These are phyloP conservation scores for Leptobrachium leishanense DNA, from an alignment of 2,113 vertebrate genomes.

Conservation along the genomic window DNA sequence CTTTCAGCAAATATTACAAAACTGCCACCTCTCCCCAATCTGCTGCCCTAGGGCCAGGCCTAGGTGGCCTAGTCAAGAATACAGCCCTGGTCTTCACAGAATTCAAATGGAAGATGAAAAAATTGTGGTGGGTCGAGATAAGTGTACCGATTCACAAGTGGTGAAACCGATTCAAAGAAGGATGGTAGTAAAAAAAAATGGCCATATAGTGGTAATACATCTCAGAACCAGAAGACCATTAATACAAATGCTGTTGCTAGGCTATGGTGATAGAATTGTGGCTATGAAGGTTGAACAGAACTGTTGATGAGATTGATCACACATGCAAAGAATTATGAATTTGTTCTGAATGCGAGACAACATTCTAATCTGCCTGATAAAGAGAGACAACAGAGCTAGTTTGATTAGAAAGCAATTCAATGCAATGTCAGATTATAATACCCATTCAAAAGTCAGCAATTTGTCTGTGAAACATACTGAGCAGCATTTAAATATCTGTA, in stretches of 20 bases:
- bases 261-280: neutral
- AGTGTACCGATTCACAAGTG: too few species aligned
- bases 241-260: neutral
- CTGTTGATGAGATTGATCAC: conserved; percentile 2
- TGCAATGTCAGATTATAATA: conserved; percentile 44
- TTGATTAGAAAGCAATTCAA: conserved; percentile 34
- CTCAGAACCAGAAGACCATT: too few species aligned
- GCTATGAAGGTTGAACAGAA: neutral
- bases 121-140: too few species aligned
- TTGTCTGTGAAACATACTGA: conserved; percentile 36
- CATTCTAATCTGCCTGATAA: conserved; percentile 41
- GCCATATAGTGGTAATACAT: too few species aligned
- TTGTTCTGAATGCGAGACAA: conserved; percentile 16
- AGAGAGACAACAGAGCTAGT: conserved; percentile 41
- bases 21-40: too few species aligned
- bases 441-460: conserved; percentile 37
- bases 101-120: too few species aligned
- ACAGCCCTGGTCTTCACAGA: too few species aligned
- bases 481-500: conserved; percentile 29
- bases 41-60: too few species aligned
- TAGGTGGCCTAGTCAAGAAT: too few species aligned
- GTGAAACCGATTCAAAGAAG: too few species aligned
- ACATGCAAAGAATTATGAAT: conserved; percentile 7
- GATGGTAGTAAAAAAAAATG: too few species aligned
- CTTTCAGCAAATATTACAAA: too few species aligned